These are phyloP conservation scores for Vulpes vulpes DNA, from an alignment of 2,113 vertebrate genomes.

Conservation along the genomic window DNA sequence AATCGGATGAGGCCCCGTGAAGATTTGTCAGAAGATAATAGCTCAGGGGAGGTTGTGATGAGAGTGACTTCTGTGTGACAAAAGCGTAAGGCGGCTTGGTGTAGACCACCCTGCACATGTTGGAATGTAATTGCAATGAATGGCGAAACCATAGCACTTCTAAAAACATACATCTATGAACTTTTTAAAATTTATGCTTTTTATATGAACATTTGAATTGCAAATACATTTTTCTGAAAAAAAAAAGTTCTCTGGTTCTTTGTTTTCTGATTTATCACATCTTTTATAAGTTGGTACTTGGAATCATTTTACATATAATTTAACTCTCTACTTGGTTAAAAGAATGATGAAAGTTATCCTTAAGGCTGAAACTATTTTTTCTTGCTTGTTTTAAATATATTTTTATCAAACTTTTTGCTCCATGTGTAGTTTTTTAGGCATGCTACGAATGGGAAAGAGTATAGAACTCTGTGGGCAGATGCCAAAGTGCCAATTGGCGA, in stretches of 20 bases:
- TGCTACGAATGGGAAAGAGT: background rate
- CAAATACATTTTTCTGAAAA: constrained; percentile 90
- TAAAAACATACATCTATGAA: constrained; percentile 83
- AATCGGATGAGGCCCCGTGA: constrained; percentile 89
- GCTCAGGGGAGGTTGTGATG: constrained; percentile 94
- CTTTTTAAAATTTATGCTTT: constrained; percentile 86
- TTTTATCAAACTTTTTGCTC: constrained; percentile 81
- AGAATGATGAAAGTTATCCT: constrained; percentile 81
- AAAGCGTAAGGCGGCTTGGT: background rate
- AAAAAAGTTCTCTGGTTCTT: constrained; percentile 84
- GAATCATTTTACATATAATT: constrained; percentile 81
- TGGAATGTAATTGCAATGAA: constrained; percentile 86
- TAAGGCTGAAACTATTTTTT: constrained; percentile 83
- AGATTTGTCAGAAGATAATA: constrained; percentile 88
- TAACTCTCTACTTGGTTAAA: constrained; percentile 81
- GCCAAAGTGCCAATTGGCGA: fast-evolving
- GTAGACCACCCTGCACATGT: constrained; percentile 71
- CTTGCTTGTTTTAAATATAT: constrained; percentile 85
- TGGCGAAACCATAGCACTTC: constrained; percentile 88
- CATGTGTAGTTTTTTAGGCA: constrained; percentile 70
- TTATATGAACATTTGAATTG: constrained; percentile 90
- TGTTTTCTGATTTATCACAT: constrained; percentile 85
- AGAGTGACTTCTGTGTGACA: constrained; percentile 96
- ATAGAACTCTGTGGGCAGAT: background rate
- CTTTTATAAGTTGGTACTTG: constrained; percentile 87